phyloP scores from a whole-genome alignment of 2,113 vertebrate species.

The Microtus ochrogaster region DNA sequence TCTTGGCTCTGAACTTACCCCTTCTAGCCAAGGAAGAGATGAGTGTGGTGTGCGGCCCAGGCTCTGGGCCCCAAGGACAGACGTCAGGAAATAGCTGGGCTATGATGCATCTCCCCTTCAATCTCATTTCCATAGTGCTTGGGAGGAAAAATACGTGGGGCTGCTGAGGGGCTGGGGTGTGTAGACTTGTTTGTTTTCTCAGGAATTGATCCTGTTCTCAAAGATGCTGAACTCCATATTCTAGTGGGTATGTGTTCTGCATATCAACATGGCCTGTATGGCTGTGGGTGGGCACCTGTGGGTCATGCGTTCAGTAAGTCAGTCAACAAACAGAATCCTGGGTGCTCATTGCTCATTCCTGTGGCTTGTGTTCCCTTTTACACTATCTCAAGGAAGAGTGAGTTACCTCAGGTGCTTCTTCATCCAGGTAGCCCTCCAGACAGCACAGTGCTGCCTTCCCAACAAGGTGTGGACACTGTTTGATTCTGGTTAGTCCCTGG shows the following conservation, averaged over 20 bases:
- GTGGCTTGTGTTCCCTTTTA: neutral
- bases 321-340: neutral
- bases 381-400: neutral
- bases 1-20: conserved; percentile 55
- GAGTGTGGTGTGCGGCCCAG: neutral
- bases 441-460: fast-evolving
- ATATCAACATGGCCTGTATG: fast-evolving
- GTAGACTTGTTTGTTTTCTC: conserved; percentile 5
- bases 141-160: neutral
- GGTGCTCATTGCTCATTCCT: neutral
- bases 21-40: conserved; percentile 72
- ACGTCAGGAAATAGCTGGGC: conserved; percentile 75
- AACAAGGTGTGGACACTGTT: neutral
- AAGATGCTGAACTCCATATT: neutral
- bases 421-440: conserved; percentile 39
- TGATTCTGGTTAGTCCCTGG: neutral
- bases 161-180: neutral
- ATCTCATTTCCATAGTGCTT: conserved; percentile 12
- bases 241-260: neutral
- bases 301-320: neutral
- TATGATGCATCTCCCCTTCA: conserved; percentile 56
- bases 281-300: too few relatives aligned
- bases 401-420: neutral
- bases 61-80: conserved; percentile 53
- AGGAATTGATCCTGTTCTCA: neutral